Evolutionary conservation across 2,797 vertebrate genomes (phyloP).

Genomic region (Gobio occitaniae): DNA sequence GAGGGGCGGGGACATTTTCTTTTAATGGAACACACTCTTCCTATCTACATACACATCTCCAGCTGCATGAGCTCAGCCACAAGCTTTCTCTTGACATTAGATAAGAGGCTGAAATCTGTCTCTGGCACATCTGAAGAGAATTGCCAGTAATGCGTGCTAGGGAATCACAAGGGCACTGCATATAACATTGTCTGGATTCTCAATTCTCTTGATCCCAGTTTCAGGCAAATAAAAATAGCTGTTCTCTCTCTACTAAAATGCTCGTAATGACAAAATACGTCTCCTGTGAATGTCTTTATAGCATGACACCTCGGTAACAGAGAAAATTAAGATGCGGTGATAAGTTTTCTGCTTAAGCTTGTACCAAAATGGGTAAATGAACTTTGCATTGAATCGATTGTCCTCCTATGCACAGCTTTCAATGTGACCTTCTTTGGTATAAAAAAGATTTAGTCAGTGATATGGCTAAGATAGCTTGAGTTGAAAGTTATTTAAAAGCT

Average conservation of each 20-base stretch:
- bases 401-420: background rate
- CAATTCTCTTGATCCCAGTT: slow-evolving; percentile 33
- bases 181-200: slow-evolving; percentile 35
- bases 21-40: background rate
- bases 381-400: slow-evolving; percentile 4
- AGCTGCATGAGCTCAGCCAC: slow-evolving; percentile 34
- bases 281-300: slow-evolving; percentile 27
- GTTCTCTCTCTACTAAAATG: slow-evolving; percentile 35
- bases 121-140: slow-evolving; percentile 26
- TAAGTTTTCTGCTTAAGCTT: background rate
- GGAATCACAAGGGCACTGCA: slow-evolving; percentile 29
- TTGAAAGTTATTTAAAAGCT: slow-evolving; percentile 5
- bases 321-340: slow-evolving; percentile 10
- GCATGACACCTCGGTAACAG: slow-evolving; percentile 14
- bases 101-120: slow-evolving; percentile 36
- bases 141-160: slow-evolving; percentile 35
- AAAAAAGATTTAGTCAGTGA: slow-evolving; percentile 21
- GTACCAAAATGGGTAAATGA: background rate
- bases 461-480: slow-evolving; percentile 2
- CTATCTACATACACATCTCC: slow-evolving; percentile 26
- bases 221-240: slow-evolving; percentile 50
- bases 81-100: slow-evolving; percentile 46
- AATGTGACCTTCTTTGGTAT: slow-evolving; percentile 12
- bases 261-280: slow-evolving; percentile 36
- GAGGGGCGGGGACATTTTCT: slow-evolving; percentile 9